Evolutionary conservation across 2,888 invertebrate genomes (phyloP).

Genomic region (Thelaira solivaga): DNA sequence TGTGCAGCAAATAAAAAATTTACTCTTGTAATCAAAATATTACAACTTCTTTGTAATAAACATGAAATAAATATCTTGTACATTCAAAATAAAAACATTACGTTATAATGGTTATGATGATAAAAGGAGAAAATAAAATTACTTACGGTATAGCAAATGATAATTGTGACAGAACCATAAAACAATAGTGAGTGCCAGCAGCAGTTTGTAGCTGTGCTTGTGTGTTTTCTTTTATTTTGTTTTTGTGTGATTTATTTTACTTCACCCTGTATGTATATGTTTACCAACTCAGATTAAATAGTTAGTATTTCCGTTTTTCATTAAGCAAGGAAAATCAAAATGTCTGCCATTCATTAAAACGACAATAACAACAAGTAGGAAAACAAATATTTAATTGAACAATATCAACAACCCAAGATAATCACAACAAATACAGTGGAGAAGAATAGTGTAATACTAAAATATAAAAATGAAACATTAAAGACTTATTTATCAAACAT

Average conservation of each 20-base stretch:
- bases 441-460: neutral
- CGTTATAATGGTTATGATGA: neutral
- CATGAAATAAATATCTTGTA: constrained; percentile 27
- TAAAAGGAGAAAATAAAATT: neutral
- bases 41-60: constrained; percentile 47
- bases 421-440: constrained; percentile 45
- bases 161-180: neutral
- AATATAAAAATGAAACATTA: neutral
- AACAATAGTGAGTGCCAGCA: neutral
- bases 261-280: constrained; percentile 2
- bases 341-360: constrained; percentile 56
- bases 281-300: constrained; percentile 46
- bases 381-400: constrained; percentile 52
- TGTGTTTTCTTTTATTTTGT: neutral
- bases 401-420: constrained; percentile 46
- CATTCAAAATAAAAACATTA: constrained; percentile 62
- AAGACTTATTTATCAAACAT: neutral
- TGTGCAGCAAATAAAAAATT: constrained; percentile 17
- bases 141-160: neutral
- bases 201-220: neutral
- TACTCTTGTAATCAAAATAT: constrained; percentile 56
- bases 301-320: constrained; percentile 75
- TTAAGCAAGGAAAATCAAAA: constrained; percentile 66
- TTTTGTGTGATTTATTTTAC: neutral
- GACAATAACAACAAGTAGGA: constrained; percentile 27